Evolutionary conservation across 2,797 vertebrate genomes (phyloP).

Genomic region (Danio albolineatus): DNA sequence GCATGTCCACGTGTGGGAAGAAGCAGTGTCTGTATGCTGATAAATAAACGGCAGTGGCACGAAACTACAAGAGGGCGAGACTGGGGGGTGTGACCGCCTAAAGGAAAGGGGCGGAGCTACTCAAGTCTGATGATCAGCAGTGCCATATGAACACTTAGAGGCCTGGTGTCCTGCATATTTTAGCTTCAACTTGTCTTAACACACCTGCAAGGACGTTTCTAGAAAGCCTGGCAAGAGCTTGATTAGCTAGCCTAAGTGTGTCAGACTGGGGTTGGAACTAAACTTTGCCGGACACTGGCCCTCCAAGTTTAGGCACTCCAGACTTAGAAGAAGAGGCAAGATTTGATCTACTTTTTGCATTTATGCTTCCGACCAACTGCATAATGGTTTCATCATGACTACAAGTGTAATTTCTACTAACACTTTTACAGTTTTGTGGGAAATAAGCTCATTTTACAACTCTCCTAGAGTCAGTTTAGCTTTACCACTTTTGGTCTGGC

Average conservation of each 20-base stretch:
- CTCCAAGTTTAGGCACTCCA: not conserved
- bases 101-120: not conserved
- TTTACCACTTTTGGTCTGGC: too few species aligned
- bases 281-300: too few species aligned
- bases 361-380: not conserved
- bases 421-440: too few species aligned
- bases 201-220: too few species aligned
- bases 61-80: slow-evolving; percentile 16
- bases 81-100: slow-evolving; percentile 27
- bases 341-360: not conserved
- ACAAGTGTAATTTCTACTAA: not conserved
- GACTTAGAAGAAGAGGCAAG: not conserved
- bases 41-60: slow-evolving; percentile 16
- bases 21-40: slow-evolving; percentile 22
- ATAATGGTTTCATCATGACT: not conserved
- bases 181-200: too few species aligned
- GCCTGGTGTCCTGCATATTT: too few species aligned
- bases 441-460: too few species aligned
- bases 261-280: too few species aligned
- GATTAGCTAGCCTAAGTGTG: too few species aligned
- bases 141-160: not conserved
- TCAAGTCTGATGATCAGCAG: slow-evolving; percentile 4
- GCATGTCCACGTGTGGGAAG: slow-evolving; percentile 20
- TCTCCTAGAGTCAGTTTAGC: too few species aligned
- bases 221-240: too few species aligned